Conservation (phyloP, 1,140 invertebrate genomes). For the Pemphigus obesinymphae region DNA sequence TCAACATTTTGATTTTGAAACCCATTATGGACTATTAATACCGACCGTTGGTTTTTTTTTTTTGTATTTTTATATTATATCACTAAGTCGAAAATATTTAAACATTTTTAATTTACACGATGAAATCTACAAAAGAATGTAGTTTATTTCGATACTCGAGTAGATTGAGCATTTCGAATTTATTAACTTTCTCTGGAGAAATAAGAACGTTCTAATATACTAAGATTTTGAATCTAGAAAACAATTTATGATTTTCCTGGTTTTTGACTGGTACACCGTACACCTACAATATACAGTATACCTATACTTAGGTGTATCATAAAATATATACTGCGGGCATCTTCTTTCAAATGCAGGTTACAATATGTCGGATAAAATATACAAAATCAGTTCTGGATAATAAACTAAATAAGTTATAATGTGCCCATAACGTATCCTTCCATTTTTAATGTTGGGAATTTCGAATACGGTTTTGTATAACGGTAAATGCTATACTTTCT, state of each 20-base stretch:
- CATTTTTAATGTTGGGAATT: not conserved
- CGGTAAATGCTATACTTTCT: not conserved
- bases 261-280: not conserved
- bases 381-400: constrained; percentile 1
- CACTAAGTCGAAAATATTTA: not conserved
- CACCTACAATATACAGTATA: not conserved
- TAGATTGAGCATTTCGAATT: not conserved
- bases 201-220: not conserved
- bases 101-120: not conserved
- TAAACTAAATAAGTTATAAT: not conserved
- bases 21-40: not conserved
- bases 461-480: not conserved
- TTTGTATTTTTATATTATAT: not conserved
- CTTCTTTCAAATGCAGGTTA: not conserved
- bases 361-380: not conserved
- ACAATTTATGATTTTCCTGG: constrained; percentile 6
- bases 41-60: not conserved
- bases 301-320: not conserved
- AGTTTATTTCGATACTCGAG: not conserved
- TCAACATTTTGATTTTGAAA: constrained; percentile 10
- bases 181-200: constrained; percentile 14
- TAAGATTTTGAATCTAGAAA: not conserved
- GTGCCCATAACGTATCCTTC: not conserved
- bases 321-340: not conserved
- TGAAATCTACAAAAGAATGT: not conserved